A percentile compares a stretch with the other conserved stretches of the same genome.
Evolutionary conservation across 2,888 invertebrate species (phyloP).

Genomic region (Plagodis pulveraria): DNA sequence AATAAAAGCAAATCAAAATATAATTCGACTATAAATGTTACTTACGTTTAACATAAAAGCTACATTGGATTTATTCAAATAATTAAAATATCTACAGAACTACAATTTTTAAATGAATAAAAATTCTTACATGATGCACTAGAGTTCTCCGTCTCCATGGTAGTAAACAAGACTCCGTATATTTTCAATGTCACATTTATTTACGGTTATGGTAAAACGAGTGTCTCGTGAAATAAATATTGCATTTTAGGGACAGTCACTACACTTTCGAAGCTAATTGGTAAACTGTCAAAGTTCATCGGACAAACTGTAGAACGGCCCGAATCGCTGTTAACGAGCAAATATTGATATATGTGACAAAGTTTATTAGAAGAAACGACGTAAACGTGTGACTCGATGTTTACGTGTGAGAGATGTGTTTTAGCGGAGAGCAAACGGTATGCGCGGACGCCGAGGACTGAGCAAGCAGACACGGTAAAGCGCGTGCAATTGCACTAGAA

Average conservation of each 20-base stretch:
- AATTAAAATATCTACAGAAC: too few species aligned
- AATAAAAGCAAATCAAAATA: too few species aligned
- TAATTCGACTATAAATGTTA: too few species aligned
- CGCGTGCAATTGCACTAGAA: constrained; percentile 64
- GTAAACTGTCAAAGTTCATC: constrained; percentile 24
- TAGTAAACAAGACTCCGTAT: constrained; percentile 33
- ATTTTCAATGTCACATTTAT: constrained; percentile 33
- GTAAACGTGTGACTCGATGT: constrained; percentile 53
- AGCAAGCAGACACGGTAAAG: constrained; percentile 57
- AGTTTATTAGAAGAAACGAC: constrained; percentile 44
- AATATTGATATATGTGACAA: constrained; percentile 63
- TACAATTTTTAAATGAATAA: background rate
- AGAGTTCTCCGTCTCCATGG: constrained; percentile 57
- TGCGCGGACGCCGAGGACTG: constrained; percentile 65
- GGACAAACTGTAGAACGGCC: constrained; percentile 47
- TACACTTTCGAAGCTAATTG: constrained; percentile 34
- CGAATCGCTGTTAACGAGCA: constrained; percentile 43
- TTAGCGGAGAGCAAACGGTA: constrained; percentile 60
- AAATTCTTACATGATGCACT: constrained; percentile 57
- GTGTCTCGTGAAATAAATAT: constrained; percentile 29
- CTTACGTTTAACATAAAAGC: too few species aligned
- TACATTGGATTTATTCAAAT: too few species aligned
- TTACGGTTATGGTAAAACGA: constrained; percentile 29
- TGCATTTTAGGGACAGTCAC: constrained; percentile 33
- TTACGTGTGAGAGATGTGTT: constrained; percentile 59